phyloP scores from a whole-genome alignment of 1,140 invertebrate genomes.

The Halesus radiatus region DNA sequence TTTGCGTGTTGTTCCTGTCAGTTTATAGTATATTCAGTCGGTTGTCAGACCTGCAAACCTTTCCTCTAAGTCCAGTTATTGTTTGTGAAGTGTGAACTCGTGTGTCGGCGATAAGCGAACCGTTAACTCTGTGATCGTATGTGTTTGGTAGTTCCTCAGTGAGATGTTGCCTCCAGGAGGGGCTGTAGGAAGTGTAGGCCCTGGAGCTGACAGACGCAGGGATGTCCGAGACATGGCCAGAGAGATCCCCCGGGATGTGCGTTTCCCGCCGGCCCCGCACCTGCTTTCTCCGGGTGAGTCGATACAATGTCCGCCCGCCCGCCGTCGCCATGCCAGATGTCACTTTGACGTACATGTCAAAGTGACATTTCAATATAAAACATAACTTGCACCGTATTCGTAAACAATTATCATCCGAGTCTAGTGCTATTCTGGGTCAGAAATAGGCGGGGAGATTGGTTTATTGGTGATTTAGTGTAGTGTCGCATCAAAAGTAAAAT shows the following conservation, averaged over 20 bases:
- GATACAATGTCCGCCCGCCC: neutral
- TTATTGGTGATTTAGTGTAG: slow-evolving; percentile 1
- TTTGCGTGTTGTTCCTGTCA: slow-evolving; percentile 32
- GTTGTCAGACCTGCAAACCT: slow-evolving; percentile 28
- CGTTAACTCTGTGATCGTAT: slow-evolving; percentile 38
- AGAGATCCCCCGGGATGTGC: slow-evolving; percentile 66
- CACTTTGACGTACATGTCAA: slow-evolving; percentile 58
- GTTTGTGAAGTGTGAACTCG: slow-evolving; percentile 35
- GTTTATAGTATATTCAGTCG: neutral
- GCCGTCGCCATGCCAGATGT: slow-evolving; percentile 52
- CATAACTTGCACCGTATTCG: slow-evolving; percentile 4
- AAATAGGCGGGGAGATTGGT: slow-evolving; percentile 58
- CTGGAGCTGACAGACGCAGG: slow-evolving; percentile 65
- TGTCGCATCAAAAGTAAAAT: slow-evolving; percentile 65
- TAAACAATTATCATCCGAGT: neutral
- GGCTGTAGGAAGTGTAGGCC: slow-evolving; percentile 65
- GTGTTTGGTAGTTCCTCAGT: slow-evolving; percentile 29
- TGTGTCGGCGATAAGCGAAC: neutral
- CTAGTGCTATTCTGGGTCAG: too few species aligned
- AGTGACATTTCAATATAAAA: slow-evolving; percentile 52
- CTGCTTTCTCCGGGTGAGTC: slow-evolving; percentile 48
- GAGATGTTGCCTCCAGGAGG: slow-evolving; percentile 68
- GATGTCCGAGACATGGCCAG: slow-evolving; percentile 66
- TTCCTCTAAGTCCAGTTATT: slow-evolving; percentile 2
- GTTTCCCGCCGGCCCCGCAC: slow-evolving; percentile 59